Evolutionary conservation across 2,113 vertebrate species (phyloP), one percentile per base, ranked within the genome.

Genomic region (Podiceps cristatus): DNA sequence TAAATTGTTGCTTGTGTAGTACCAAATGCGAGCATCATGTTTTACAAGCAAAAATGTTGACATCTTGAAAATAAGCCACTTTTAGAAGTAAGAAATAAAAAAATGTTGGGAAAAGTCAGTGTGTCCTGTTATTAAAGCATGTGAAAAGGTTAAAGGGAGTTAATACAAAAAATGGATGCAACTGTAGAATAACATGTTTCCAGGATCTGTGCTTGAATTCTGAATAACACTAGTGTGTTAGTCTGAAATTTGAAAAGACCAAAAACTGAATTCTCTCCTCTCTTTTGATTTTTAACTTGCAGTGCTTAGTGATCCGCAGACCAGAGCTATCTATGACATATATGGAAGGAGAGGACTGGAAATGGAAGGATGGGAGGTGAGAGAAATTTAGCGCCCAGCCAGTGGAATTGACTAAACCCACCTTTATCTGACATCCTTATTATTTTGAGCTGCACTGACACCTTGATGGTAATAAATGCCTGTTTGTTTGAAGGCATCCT

Each of bases 281-380:
- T 74, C 76, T 88, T 78, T 75, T 91, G 33, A 52, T 97, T 97
- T 37, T 95, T 91, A 74, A 53, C 96, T 97, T 96, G 74, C 98
- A 99, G 99, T 99, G 91, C 99, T 99, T 66, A 99, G 99, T 76
- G 99, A 99, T 74, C 99, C 99, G 59, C 99, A 99, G 95, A 98
- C 99, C 72, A 98, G 99, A 96, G 99, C 99, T 77, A 99, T 99
- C 98, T 99, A 99, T 98, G 99, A 99, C 90, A 99, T 99, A 91
- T 99, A 99, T 96, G 99, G 99, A 88, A 99, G 99, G 97, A 99
- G 99, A 98, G 99, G 99, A 71, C 99, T 99, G 87, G 99, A 99
- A 29, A 99, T 99, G 96, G 99, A 99, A 97, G 99, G 99, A 97
- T 99, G 99, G 99, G 99, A 99, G 99, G 99, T 99, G 98, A 99